A percentile compares a stretch with the other conserved stretches of the same genome.
Conservation (phyloP, 2,888 invertebrate species). For the Polylopha cassiicola region DNA sequence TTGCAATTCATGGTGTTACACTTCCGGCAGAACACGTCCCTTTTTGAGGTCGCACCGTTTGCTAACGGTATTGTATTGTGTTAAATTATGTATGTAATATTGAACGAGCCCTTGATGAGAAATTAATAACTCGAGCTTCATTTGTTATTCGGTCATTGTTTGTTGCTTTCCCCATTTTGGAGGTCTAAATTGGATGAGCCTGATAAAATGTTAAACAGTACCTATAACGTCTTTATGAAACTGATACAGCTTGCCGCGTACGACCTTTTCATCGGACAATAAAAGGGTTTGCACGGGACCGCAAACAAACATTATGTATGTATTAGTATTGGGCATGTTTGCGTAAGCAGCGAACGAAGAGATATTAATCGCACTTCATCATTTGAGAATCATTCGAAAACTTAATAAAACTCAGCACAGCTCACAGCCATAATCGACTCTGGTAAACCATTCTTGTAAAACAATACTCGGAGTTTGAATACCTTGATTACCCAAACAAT, state of each 20-base stretch:
- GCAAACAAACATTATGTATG: slow-evolving; percentile 20
- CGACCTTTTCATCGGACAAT: slow-evolving; percentile 22
- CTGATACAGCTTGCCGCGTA: slow-evolving; percentile 6
- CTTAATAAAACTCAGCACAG: slow-evolving; percentile 10
- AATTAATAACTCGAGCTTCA: slow-evolving; percentile 34
- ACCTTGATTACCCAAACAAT: slow-evolving; percentile 42
- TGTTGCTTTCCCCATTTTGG: no score
- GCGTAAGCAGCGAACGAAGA: no score
- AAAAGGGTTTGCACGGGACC: slow-evolving; percentile 18
- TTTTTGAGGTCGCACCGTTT: slow-evolving; percentile 53
- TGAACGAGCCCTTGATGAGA: slow-evolving; percentile 31
- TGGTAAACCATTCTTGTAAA: slow-evolving; percentile 16
- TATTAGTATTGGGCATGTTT: slow-evolving; percentile 14
- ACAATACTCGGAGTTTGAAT: slow-evolving; percentile 23
- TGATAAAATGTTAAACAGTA: slow-evolving; percentile 8
- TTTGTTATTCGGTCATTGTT: no score
- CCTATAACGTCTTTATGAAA: slow-evolving; percentile 10
- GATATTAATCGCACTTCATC: slow-evolving; percentile 16
- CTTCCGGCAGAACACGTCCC: slow-evolving; percentile 50
- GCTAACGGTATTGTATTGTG: slow-evolving; percentile 48
- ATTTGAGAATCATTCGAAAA: slow-evolving; percentile 4
- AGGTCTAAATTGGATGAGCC: slow-evolving; percentile 6
- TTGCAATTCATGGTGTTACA: slow-evolving; percentile 48
- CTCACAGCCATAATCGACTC: slow-evolving; percentile 12
- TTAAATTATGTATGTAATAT: slow-evolving; percentile 33